A percentile compares a stretch with the other conserved stretches of the same genome.
phyloP scores from a whole-genome alignment of 2,113 vertebrate genomes.

The Uria aalge region DNA sequence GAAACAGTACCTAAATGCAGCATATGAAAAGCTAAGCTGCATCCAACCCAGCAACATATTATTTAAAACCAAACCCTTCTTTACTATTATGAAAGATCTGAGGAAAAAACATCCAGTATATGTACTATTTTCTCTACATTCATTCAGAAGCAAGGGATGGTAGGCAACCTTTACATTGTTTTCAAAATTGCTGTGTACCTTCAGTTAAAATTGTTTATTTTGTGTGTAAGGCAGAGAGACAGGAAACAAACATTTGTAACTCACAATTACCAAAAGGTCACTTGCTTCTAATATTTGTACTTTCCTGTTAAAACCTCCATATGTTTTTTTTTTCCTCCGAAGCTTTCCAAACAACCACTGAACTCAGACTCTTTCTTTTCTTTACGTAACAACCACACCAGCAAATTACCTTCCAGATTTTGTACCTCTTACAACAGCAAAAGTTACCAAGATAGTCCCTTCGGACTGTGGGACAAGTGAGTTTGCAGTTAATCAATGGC shows the following conservation, averaged over 20 bases:
- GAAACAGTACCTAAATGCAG: background rate
- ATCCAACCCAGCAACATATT: background rate
- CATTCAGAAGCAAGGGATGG: background rate
- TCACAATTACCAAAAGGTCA: background rate
- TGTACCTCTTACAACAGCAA: background rate
- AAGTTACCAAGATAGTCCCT: background rate
- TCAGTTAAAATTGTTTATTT: background rate
- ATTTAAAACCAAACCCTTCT: background rate
- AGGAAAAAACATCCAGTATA: background rate
- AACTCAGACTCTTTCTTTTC: background rate
- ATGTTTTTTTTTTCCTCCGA: background rate
- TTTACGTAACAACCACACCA: background rate
- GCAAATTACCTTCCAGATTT: background rate
- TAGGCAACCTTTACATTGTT: background rate
- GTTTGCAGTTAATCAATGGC: background rate
- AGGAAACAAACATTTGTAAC: background rate
- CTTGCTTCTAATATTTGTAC: background rate
- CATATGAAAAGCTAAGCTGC: background rate
- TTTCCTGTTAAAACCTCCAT: background rate
- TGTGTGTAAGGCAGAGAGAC: no score
- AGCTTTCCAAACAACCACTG: background rate
- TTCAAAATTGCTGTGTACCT: background rate
- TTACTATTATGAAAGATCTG: background rate
- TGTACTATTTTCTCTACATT: background rate
- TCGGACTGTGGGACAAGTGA: background rate